Evolutionary conservation across 2,797 vertebrate species (phyloP), one percentile per base, ranked within the genome.

Genomic region (Rhinatrema bivittatum): DNA sequence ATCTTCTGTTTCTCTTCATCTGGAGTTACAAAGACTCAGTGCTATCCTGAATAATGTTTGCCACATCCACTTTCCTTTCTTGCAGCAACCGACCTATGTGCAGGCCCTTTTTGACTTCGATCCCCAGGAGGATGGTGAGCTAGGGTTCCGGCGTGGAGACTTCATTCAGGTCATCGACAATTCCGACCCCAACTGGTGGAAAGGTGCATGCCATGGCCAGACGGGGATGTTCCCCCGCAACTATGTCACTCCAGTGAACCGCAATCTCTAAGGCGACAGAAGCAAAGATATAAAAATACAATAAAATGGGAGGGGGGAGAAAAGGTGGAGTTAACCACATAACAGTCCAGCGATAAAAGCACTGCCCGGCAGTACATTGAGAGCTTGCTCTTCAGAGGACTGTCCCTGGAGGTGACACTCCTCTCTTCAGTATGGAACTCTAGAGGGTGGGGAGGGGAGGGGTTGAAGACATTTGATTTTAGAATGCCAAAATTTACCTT

Each of bases 151-250:
- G 32, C 91, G 94, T 0, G 94, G 94, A 51, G 94, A 98, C 76
- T 95, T 97, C 82, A 99, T 99, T 78, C 92, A 94, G 53, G 93
- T 94, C 68, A 88, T 96, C 75, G 91, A 96, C 84, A 94, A 94
- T 85, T 94, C 93, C 32, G 92, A 97, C 72, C 91, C 91, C 76
- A 91, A 90, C 72, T 91, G 89, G 89, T 92, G 95, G 96, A 98
- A 99, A 69, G 95, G 96, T 52, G 91, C 89, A 22, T 98, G 94
- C 79, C 94, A 97, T 3, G 82, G 91, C 70, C 91, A 91, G 56
- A 97, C 92, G 42, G 95, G 96, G 84, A 99, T 98, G 94, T 99
- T 99, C 74, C 96, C 95, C 25, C 93, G 93, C 78, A 99, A 98
- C 76, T 98, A 99, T 10, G 95, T 98, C 79, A 94, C 91, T 42